These are phyloP conservation scores for Oenanthe melanoleuca DNA, from an alignment of 2,113 vertebrate genomes.

Conservation along the genomic window DNA sequence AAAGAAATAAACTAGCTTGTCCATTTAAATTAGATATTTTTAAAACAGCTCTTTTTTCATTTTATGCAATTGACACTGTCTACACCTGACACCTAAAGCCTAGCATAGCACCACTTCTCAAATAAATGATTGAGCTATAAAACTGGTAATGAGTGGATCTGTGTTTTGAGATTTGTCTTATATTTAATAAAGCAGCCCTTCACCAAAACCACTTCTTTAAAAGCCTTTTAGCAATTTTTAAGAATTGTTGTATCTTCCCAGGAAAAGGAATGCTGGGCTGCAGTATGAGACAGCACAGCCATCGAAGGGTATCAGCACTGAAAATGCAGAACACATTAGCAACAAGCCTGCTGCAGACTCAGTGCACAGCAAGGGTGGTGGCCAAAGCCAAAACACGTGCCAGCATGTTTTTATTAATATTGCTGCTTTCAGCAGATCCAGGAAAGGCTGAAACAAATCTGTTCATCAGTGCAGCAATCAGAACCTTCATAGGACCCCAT, in stretches of 20 bases:
- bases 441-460: background rate
- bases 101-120: background rate
- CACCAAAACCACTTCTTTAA: background rate
- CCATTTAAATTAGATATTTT: background rate
- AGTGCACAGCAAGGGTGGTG: background rate
- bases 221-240: background rate
- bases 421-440: background rate
- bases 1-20: background rate
- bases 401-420: background rate
- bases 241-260: background rate
- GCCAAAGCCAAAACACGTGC: background rate
- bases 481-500: background rate
- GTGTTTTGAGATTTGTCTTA: background rate
- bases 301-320: background rate
- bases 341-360: background rate
- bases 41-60: background rate
- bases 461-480: background rate
- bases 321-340: background rate
- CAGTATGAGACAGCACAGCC: background rate
- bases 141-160: background rate
- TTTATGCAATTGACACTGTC: background rate
- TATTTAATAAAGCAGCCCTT: background rate
- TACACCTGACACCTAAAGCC: background rate
- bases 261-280: background rate
- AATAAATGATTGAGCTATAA: background rate